phyloP scores from a whole-genome alignment of 92 coral and sea anemone species.

The Parazoanthus swiftii region DNA sequence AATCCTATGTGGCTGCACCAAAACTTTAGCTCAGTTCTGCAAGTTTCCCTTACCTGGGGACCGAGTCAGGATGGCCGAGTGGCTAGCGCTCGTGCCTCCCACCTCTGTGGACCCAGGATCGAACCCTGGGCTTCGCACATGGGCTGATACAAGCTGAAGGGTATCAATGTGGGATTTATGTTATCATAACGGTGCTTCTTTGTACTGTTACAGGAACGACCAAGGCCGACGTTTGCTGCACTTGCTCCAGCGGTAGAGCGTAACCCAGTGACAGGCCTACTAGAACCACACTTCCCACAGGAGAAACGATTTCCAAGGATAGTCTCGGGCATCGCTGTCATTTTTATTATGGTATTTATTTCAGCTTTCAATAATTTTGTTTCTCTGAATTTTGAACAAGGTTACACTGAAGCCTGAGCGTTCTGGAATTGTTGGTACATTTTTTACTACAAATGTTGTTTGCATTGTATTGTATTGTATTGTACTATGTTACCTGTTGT shows the following conservation, averaged over 20 bases:
- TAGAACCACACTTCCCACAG: conserved; percentile 92
- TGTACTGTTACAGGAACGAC: conserved; percentile 70
- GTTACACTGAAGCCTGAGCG: not conserved
- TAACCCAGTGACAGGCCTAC: conserved; percentile 90
- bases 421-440: not conserved
- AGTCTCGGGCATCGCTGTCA: conserved; percentile 90
- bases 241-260: conserved; percentile 96
- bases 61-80: too few relatives aligned
- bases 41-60: too few relatives aligned
- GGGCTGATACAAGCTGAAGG: too few relatives aligned
- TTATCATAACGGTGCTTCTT: not conserved
- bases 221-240: conserved; percentile 97
- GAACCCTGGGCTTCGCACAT: too few relatives aligned
- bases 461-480: not conserved
- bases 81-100: too few relatives aligned
- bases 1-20: too few relatives aligned
- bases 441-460: not conserved
- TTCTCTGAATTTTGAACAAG: not conserved
- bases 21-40: too few relatives aligned
- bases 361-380: not conserved
- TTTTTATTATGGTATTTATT: conserved; percentile 76
- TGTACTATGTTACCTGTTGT: not conserved
- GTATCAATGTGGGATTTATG: not conserved
- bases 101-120: too few relatives aligned
- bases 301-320: conserved; percentile 88